phyloP scores from a whole-genome alignment of 2,888 invertebrate genomes.

The Microctonus brassicae region DNA sequence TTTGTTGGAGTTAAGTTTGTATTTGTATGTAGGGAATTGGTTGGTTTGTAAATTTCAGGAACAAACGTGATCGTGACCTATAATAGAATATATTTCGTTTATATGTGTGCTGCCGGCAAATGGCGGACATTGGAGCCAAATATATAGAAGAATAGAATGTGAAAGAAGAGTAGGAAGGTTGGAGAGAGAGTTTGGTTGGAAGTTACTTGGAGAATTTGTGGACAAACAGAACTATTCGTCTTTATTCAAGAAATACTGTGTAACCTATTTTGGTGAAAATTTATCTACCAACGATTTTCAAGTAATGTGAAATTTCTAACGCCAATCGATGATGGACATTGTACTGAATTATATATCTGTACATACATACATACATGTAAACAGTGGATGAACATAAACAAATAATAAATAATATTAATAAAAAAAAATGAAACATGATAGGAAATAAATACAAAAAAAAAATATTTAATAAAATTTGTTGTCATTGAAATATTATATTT shows the following conservation, averaged over 20 bases:
- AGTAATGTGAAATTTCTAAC: neutral
- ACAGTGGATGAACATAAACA: neutral
- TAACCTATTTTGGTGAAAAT: neutral
- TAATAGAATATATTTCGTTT: slow-evolving; percentile 31
- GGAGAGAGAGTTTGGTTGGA: slow-evolving; percentile 14
- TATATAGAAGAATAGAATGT: slow-evolving; percentile 1
- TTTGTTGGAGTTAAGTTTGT: too few relatives aligned
- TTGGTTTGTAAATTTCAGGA: slow-evolving; percentile 42
- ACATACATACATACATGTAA: neutral
- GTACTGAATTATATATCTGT: neutral
- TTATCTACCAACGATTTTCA: slow-evolving; percentile 8
- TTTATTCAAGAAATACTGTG: slow-evolving; percentile 49
- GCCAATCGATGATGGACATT: neutral
- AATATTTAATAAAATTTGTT: too few relatives aligned
- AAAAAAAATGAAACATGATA: too few relatives aligned
- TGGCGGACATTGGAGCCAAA: neutral
- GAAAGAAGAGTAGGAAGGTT: neutral
- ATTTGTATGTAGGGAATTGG: neutral
- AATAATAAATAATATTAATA: too few relatives aligned
- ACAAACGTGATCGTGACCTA: slow-evolving; percentile 47
- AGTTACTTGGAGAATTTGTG: slow-evolving; percentile 44
- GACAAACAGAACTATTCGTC: slow-evolving; percentile 63
- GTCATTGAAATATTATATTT: too few relatives aligned
- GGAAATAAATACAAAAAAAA: too few relatives aligned
- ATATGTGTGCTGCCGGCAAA: neutral